A percentile compares a stretch with the other conserved stretches of the same genome.
phyloP scores from a whole-genome alignment of 2,888 invertebrate species.

The Oscheius sp. region DNA sequence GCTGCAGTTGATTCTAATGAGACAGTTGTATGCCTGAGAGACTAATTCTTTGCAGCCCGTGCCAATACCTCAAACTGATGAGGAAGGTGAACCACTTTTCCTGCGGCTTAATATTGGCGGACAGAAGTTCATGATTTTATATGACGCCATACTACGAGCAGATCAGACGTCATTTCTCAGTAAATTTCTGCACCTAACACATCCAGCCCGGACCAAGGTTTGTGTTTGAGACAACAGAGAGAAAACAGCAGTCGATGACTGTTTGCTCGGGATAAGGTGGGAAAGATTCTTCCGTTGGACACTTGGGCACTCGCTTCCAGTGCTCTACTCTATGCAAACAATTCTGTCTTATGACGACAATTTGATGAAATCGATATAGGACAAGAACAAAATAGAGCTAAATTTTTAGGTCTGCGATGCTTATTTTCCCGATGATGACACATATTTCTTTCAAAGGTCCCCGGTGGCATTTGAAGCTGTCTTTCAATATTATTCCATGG shows the following conservation, averaged over 20 bases:
- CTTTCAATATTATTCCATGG: slow-evolving; percentile 71
- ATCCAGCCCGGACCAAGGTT: slow-evolving; percentile 66
- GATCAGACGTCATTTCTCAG: slow-evolving; percentile 68
- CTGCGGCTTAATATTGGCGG: slow-evolving; percentile 71
- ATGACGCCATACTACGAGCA: slow-evolving; percentile 68
- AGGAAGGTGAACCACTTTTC: slow-evolving; percentile 62
- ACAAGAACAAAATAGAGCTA: slow-evolving; percentile 10
- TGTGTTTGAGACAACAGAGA: slow-evolving; percentile 15
- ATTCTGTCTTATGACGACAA: slow-evolving; percentile 21
- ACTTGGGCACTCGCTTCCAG: slow-evolving; percentile 36
- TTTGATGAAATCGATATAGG: slow-evolving; percentile 17
- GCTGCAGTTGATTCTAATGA: slow-evolving; percentile 21
- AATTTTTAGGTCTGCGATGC: slow-evolving; percentile 67
- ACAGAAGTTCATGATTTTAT: slow-evolving; percentile 63
- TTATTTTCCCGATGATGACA: slow-evolving; percentile 67
- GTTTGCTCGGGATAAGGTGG: slow-evolving; percentile 30
- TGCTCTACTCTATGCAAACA: slow-evolving; percentile 32
- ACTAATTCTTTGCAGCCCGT: slow-evolving; percentile 43
- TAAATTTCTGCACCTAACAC: slow-evolving; percentile 70
- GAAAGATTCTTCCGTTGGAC: slow-evolving; percentile 33
- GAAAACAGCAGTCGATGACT: slow-evolving; percentile 15
- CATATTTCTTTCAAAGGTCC: slow-evolving; percentile 71
- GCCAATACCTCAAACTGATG: slow-evolving; percentile 49
- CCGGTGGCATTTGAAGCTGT: slow-evolving; percentile 69
- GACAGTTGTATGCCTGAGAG: slow-evolving; percentile 9